Conservation (phyloP, 2,888 invertebrate genomes). For the Coleophora flavipennella region DNA sequence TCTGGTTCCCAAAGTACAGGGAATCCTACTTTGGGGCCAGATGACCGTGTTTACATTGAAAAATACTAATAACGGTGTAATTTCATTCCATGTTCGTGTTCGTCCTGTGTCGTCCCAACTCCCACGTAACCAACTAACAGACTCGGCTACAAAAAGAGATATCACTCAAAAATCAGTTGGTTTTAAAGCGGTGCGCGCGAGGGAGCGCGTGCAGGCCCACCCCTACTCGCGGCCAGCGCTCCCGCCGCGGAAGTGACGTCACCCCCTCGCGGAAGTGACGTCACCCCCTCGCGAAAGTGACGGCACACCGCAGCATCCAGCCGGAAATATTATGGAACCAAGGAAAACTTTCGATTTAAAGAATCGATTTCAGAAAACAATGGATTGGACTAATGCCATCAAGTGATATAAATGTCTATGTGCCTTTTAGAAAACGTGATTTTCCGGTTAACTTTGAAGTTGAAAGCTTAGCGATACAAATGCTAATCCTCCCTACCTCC, state of each 20-base stretch:
- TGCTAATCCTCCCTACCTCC: no score
- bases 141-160: slow-evolving; percentile 23
- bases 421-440: no score
- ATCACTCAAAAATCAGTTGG: slow-evolving; percentile 55
- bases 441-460: no score
- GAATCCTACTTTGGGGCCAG: no score
- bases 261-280: slow-evolving; percentile 9
- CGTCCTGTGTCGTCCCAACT: slow-evolving; percentile 23
- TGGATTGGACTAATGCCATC: no score
- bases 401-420: no score
- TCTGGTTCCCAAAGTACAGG: no score
- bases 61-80: slow-evolving; percentile 14
- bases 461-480: no score
- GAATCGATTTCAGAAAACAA: no score
- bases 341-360: no score
- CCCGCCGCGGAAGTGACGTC: slow-evolving; percentile 16
- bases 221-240: slow-evolving; percentile 45
- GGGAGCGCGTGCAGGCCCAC: slow-evolving; percentile 44
- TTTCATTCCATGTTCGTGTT: slow-evolving; percentile 27
- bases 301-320: no score
- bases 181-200: slow-evolving; percentile 54
- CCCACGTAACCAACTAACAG: slow-evolving; percentile 49
- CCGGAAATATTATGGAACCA: no score
- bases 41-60: not conserved
- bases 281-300: slow-evolving; percentile 8